Evolutionary conservation across 2,797 vertebrate species (phyloP), one percentile per base, ranked within the genome.

Genomic region (Botia kubotai): DNA sequence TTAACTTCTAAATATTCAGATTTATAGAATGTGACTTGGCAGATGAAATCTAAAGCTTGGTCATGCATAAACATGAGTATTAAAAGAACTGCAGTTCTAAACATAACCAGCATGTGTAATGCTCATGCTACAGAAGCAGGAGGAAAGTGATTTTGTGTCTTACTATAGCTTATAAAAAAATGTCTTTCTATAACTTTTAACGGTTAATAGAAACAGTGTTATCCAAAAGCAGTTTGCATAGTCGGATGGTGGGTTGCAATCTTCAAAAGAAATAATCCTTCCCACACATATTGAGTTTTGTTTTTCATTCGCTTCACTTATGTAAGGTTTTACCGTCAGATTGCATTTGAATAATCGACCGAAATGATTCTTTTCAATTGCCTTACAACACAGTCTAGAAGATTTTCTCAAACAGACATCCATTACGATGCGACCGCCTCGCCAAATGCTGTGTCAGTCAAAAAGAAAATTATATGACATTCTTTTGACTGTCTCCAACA

Each of bases 61-160:
- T 85, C 90, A 92, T 92, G 89, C 90, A 91, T 93, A 90, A 91
- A 90, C 86, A 91, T 89, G 86, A 90, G 33, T 77, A 67, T 78
- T 86, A 84, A 89, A 84, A 85, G 33, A 33, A 33, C 33, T 33
- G 3, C 33, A 33, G 10, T 79, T 66, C 12, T 60, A 43, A 53
- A 74, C 66, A 73, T 78, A 36, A 72, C 58, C 48, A 36, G 48
- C 46, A 68, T 52, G 19, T 79, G 29, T 79, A 63, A 26, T 50
- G 19, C 36, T 72, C 14, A 65, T 5, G 33, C 33, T 33, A 33
- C 33, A 33, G 23, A 65, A 72, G 62, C 76, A 76, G 82, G 74
- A 88, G 84, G 85, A 88, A 78, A 76, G 88, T 84, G 82, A 73
- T 87, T 77, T 71, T 74, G 21, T 84, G 81, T 86, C 85, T 33